Conservation (phyloP, 2,797 vertebrate species). For the Gallinago nigripennis region DNA sequence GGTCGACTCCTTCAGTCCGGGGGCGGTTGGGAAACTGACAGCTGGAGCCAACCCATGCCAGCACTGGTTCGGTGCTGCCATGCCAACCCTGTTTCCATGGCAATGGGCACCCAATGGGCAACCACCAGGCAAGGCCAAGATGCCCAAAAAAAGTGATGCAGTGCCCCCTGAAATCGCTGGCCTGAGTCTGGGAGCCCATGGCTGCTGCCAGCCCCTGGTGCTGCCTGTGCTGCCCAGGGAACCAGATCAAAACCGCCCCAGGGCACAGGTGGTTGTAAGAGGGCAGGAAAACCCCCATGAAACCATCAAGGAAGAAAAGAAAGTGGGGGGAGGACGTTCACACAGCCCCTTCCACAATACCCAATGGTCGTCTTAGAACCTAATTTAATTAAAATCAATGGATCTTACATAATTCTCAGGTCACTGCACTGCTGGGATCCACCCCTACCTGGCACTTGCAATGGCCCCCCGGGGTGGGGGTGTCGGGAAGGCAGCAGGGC, state of each 20-base stretch:
- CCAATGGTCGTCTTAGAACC: not conserved
- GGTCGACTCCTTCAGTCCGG: constrained; percentile 25
- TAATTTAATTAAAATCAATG: constrained; percentile 10
- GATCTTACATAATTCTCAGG: not conserved
- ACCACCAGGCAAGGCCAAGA: constrained; percentile 35
- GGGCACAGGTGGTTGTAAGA: not conserved
- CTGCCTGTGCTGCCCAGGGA: not conserved
- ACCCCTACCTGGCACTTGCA: not conserved
- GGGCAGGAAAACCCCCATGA: not conserved
- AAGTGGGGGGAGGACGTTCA: fast-evolving
- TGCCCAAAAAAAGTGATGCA: not conserved
- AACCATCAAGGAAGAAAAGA: not conserved
- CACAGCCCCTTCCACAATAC: not conserved
- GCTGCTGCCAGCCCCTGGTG: fast-evolving
- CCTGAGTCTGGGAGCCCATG: not conserved
- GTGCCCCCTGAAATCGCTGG: not conserved
- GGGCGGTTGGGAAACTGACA: constrained; percentile 57
- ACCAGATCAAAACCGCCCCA: fast-evolving
- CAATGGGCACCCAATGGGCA: constrained; percentile 60
- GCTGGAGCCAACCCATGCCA: constrained; percentile 46
- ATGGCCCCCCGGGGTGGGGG: not conserved
- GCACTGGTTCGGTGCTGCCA: constrained; percentile 41
- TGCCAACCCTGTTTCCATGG: constrained; percentile 73
- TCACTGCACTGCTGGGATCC: not conserved
- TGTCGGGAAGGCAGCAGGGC: fast-evolving